Evolutionary conservation across 2,113 vertebrate genomes (phyloP).

Genomic region (Corythornis madagascariensis): DNA sequence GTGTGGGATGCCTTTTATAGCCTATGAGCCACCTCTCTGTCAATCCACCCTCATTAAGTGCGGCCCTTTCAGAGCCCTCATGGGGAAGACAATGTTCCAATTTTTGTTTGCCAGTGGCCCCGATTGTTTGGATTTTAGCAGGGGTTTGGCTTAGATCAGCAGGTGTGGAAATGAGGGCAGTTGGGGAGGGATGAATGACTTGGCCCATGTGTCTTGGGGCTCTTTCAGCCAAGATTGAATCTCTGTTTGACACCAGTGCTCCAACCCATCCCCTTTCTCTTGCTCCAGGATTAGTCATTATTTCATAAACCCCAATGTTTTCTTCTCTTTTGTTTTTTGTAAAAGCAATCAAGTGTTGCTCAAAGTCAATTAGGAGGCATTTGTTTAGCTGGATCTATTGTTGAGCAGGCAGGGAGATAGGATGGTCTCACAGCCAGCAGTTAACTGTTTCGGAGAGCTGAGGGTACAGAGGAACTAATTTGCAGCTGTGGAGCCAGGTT

Average conservation of each 20-base stretch:
- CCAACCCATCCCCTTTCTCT: conserved; percentile 57
- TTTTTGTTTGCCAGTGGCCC: conserved; percentile 67
- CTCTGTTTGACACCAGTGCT: conserved; percentile 64
- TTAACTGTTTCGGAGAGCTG: conserved; percentile 44
- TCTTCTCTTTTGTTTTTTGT: conserved; percentile 66
- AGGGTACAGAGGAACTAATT: conserved; percentile 18
- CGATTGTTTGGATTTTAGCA: conserved; percentile 69
- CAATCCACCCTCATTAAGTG: conserved; percentile 72
- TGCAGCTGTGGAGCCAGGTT: conserved; percentile 14
- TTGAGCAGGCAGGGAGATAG: conserved; percentile 56
- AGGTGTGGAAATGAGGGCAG: conserved; percentile 74
- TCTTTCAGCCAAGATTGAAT: conserved; percentile 64
- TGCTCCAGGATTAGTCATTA: conserved; percentile 70
- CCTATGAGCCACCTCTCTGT: conserved; percentile 41
- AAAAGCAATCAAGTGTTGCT: conserved; percentile 72
- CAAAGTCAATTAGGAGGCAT: conserved; percentile 71
- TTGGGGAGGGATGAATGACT: conserved; percentile 57
- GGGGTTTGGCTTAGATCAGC: conserved; percentile 72
- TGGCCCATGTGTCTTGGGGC: conserved; percentile 55
- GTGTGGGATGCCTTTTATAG: conserved; percentile 67
- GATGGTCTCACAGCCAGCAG: conserved; percentile 30
- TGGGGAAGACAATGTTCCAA: conserved; percentile 69
- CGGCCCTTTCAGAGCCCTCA: conserved; percentile 58
- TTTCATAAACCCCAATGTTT: conserved; percentile 63
- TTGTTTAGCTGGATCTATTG: conserved; percentile 70